phyloP scores from a whole-genome alignment of 2,113 vertebrate species.

The Electrona antarctica region DNA sequence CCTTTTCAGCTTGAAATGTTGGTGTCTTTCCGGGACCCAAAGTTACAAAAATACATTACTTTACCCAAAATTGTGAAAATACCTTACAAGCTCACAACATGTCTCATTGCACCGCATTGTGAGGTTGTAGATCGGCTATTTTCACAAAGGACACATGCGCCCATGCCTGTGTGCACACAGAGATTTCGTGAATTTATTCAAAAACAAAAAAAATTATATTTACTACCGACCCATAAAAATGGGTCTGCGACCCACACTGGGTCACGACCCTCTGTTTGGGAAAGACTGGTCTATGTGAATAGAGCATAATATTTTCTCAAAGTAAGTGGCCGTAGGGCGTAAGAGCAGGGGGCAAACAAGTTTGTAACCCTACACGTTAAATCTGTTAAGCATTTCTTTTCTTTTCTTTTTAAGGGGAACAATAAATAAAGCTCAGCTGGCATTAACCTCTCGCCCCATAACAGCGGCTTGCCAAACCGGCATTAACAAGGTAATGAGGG shows the following conservation, averaged over 20 bases:
- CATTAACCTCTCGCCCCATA: slow-evolving; percentile 77
- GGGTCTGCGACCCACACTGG: background rate
- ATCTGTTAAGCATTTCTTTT: slow-evolving; percentile 73
- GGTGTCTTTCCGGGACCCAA: too few species aligned
- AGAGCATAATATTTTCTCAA: slow-evolving; percentile 40
- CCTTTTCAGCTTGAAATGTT: too few species aligned
- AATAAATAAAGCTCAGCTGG: slow-evolving; percentile 84
- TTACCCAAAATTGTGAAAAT: too few species aligned
- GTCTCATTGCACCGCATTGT: too few species aligned
- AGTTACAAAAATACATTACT: too few species aligned
- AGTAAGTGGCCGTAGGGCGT: slow-evolving; percentile 46
- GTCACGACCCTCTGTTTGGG: too few species aligned
- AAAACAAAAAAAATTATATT: too few species aligned
- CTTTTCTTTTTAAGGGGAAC: slow-evolving; percentile 64
- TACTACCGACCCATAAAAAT: too few species aligned
- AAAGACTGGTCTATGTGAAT: slow-evolving; percentile 12
- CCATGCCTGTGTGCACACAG: background rate
- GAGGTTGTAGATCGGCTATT: background rate
- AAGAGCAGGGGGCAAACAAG: slow-evolving; percentile 64
- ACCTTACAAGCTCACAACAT: too few species aligned
- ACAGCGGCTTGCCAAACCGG: slow-evolving; percentile 75
- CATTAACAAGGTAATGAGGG: slow-evolving; percentile 81
- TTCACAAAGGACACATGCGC: slow-evolving; percentile 12
- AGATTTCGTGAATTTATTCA: too few species aligned
- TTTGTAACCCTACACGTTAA: slow-evolving; percentile 79